phyloP scores from a whole-genome alignment of 2,113 vertebrate genomes.

The Lepidiolamprologus cunningtoni region DNA sequence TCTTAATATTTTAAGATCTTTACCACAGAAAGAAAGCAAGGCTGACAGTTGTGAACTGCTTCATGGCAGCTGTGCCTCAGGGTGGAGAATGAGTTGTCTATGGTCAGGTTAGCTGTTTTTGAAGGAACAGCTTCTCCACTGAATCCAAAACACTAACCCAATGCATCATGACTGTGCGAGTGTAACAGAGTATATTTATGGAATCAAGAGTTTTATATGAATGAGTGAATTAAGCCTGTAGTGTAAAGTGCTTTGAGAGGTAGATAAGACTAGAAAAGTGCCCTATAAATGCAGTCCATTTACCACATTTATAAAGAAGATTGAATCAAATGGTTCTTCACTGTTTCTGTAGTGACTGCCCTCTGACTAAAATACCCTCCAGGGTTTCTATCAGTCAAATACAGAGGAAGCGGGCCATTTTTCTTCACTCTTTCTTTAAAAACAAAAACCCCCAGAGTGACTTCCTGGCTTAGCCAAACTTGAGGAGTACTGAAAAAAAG shows the following conservation, averaged over 20 bases:
- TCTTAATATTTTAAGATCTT: not conserved
- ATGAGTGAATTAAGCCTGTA: not conserved
- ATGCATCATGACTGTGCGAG: not conserved
- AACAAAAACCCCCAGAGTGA: not conserved
- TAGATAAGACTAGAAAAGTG: not conserved
- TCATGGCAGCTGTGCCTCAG: not conserved
- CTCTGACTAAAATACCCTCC: not conserved
- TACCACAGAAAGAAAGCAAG: not conserved
- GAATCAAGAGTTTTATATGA: not conserved
- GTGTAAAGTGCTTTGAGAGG: not conserved
- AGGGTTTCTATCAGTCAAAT: not conserved
- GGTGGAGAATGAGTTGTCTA: not conserved
- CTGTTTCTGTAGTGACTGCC: not conserved
- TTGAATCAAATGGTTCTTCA: not conserved
- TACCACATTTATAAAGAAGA: not conserved
- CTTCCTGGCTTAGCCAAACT: not conserved
- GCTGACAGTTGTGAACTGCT: not conserved
- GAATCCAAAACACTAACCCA: fast-evolving
- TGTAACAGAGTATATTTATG: not conserved
- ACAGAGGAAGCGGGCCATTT: not conserved
- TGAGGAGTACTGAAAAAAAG: not conserved
- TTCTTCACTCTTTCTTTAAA: not conserved
- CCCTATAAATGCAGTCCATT: not conserved
- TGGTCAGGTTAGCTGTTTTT: not conserved
- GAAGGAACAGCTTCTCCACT: not conserved